Conservation (phyloP, 2,797 vertebrate genomes). For the Margarornis squamiger region DNA sequence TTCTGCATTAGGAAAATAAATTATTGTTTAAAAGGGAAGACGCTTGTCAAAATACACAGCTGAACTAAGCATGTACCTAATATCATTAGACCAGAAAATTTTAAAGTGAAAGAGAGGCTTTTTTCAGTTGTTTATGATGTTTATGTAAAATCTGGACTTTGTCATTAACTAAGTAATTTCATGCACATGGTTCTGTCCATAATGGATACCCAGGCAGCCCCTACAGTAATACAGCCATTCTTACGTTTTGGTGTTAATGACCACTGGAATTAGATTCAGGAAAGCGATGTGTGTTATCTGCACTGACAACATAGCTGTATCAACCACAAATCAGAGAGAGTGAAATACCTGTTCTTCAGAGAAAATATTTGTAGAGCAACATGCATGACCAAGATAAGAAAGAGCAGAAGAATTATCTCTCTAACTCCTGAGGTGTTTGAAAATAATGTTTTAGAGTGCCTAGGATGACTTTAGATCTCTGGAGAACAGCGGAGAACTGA, state of each 20-base stretch:
- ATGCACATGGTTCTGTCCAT: neutral
- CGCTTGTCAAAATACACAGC: neutral
- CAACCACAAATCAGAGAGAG: neutral
- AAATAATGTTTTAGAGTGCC: neutral
- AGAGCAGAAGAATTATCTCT: neutral
- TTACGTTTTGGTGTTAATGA: neutral
- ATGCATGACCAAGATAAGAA: neutral
- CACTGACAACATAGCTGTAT: neutral
- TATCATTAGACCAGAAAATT: neutral
- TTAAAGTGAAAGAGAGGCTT: rapidly evolving
- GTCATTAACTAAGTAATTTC: neutral
- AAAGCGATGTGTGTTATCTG: neutral
- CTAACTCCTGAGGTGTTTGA: neutral
- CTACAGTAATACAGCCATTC: neutral
- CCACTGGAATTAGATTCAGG: neutral
- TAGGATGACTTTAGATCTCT: neutral
- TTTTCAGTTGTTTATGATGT: neutral
- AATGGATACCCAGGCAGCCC: neutral
- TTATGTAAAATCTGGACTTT: neutral
- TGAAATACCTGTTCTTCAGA: neutral
- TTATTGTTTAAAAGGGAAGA: neutral
- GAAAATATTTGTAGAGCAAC: neutral
- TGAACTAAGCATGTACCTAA: neutral
- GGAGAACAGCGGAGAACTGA: neutral
- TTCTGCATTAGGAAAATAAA: neutral